Percentiles rank a stretch among this genome's conserved stretches.
phyloP scores from a whole-genome alignment of 2,888 invertebrate genomes.

The Nemotelus pantherinus region DNA sequence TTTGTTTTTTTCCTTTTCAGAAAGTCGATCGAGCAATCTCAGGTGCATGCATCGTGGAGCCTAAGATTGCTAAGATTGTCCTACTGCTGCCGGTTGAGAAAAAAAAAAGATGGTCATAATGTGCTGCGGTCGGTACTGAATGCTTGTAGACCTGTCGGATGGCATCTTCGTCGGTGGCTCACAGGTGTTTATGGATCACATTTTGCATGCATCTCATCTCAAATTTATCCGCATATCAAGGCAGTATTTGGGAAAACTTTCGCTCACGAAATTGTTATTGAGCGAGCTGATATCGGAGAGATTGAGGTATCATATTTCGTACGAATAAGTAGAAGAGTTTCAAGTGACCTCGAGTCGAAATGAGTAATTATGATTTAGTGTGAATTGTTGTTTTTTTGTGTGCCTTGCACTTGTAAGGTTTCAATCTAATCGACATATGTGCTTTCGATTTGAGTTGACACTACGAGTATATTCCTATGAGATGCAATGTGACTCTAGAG shows the following conservation, averaged over 20 bases:
- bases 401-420: constrained; percentile 28
- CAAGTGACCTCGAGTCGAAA: constrained; percentile 20
- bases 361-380: constrained; percentile 41
- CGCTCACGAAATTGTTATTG: constrained; percentile 27
- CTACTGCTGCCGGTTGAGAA: too few relatives aligned
- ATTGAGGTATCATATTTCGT: constrained; percentile 24
- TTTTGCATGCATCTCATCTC: constrained; percentile 40
- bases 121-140: background rate
- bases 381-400: constrained; percentile 11
- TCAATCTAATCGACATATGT: constrained; percentile 23
- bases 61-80: too few relatives aligned
- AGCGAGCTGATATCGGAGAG: background rate
- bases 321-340: constrained; percentile 26
- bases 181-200: constrained; percentile 49
- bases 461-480: too few relatives aligned
- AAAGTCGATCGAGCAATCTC: constrained; percentile 20
- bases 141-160: background rate
- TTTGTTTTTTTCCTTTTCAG: constrained; percentile 24
- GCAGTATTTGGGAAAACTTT: constrained; percentile 2
- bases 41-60: constrained; percentile 29
- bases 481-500: too few relatives aligned
- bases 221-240: constrained; percentile 29
- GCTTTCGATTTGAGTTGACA: too few relatives aligned
- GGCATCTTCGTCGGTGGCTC: constrained; percentile 33
- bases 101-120: too few relatives aligned